Evolutionary conservation across 1,140 invertebrate species (phyloP).

Genomic region (Temnothorax longispinosus): DNA sequence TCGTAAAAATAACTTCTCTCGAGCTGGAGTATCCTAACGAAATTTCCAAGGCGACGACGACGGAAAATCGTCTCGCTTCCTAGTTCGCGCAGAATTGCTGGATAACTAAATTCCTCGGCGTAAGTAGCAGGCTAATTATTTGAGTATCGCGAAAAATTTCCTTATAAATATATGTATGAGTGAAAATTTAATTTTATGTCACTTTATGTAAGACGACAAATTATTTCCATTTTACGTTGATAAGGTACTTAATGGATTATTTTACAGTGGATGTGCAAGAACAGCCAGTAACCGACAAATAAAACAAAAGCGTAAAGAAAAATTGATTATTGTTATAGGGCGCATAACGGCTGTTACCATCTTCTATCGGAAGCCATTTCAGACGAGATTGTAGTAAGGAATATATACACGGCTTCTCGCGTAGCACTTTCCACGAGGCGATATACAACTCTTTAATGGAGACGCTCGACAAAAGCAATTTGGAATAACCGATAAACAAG

Average conservation of each 20-base stretch:
- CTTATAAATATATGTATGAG: background rate
- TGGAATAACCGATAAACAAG: slow-evolving; percentile 38
- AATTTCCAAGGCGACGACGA: slow-evolving; percentile 31
- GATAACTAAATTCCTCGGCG: background rate
- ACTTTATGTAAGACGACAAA: background rate
- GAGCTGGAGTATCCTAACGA: slow-evolving; percentile 33
- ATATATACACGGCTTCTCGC: background rate
- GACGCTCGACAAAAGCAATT: slow-evolving; percentile 2
- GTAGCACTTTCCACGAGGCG: background rate
- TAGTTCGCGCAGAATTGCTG: background rate
- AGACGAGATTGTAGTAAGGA: background rate
- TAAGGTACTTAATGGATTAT: background rate
- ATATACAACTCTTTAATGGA: background rate
- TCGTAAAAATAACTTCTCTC: slow-evolving; percentile 59
- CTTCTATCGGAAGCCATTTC: background rate
- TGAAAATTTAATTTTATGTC: background rate
- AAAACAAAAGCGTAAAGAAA: background rate
- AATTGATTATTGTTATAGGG: background rate
- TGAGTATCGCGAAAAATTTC: background rate
- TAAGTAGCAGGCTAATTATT: background rate
- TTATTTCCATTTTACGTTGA: background rate
- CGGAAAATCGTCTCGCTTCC: slow-evolving; percentile 26
- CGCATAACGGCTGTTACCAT: background rate
- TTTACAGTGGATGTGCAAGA: background rate
- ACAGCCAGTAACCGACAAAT: background rate